Base-by-base conservation (phyloP, 2,888 invertebrate genomes). In the Heliothis peltigera region DNA sequence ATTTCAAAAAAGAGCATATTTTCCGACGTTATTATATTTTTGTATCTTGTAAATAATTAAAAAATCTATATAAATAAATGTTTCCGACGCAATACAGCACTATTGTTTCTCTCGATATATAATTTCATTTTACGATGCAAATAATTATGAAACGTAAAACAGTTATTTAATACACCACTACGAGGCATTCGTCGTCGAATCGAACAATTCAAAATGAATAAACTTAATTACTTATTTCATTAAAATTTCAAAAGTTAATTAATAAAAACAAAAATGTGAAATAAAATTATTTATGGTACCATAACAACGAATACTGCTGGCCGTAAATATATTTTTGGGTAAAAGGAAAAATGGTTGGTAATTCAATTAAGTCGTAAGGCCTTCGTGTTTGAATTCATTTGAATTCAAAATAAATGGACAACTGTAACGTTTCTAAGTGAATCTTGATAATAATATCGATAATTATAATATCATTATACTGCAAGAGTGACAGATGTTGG, bases 331-430 rank as follows among this genome's bases (percentile, higher is more conserved):
- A 48, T 59, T 56, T 75, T 58, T 71, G 46, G 18, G 17, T 3
- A 47, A 8, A 53, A 53, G 48, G 55, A 58, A 73, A 76, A 77
- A 61, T 39, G 15, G 39, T 15, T 71, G 77, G 66, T 71, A 71
- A 74, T 76, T 61, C 44, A 61, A 65, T 76, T 62, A 71, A 64
- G 59, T 55, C 76, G 32, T 53, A 64, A 39, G 52, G 56, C 72
- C 60, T 65, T 71, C 65, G 55, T 55, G 66, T 76, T 74, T 76
- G 51, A 76, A 74, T 76, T 71, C 35, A 65, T 71, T 76, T 60
- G 43, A 70, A 76, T 75, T 52, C 53, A 54, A 39, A 75, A 70
- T 70, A 55, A 59, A 57, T 25, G 15, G 18, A 51, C 68, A 28
- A 43, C 15, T 42, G 21, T 46, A 39, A 15, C 32, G 32, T 42